A percentile compares a stretch with the other conserved stretches of the same genome.
Conservation (phyloP, 2,113 vertebrate species). For the Cochlearius cochlearius region DNA sequence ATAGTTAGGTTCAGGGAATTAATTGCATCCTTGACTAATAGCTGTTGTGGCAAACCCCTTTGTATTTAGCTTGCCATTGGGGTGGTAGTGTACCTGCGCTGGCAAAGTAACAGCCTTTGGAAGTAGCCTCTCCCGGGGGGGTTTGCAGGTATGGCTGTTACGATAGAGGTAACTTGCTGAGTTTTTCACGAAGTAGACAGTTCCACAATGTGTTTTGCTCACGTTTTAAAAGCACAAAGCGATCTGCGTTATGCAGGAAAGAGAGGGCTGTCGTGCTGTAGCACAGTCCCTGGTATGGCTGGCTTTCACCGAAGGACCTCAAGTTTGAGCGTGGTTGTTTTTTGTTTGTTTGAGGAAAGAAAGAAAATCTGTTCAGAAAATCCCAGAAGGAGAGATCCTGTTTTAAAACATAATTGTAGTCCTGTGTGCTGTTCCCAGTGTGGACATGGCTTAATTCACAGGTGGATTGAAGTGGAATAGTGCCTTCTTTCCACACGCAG, state of each 20-base stretch:
- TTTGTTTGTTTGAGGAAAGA: background rate
- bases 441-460: slow-evolving; percentile 14
- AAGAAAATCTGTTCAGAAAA: background rate
- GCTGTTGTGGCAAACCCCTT: background rate
- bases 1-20: background rate
- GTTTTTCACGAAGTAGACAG: background rate
- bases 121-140: background rate
- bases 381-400: background rate
- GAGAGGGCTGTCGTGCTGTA: background rate
- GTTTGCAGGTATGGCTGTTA: background rate
- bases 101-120: background rate
- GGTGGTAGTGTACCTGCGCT: background rate
- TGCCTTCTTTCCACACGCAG: background rate
- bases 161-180: background rate
- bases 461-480: background rate
- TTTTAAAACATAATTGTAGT: background rate
- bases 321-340: background rate
- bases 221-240: background rate
- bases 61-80: background rate
- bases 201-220: background rate
- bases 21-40: background rate
- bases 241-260: background rate
- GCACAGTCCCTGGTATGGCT: background rate
- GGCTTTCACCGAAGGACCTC: background rate
- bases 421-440: background rate